Percentiles rank a stretch among this genome's conserved stretches.
phyloP scores from a whole-genome alignment of 2,888 invertebrate species.

The Hypselothyrea guttata region DNA sequence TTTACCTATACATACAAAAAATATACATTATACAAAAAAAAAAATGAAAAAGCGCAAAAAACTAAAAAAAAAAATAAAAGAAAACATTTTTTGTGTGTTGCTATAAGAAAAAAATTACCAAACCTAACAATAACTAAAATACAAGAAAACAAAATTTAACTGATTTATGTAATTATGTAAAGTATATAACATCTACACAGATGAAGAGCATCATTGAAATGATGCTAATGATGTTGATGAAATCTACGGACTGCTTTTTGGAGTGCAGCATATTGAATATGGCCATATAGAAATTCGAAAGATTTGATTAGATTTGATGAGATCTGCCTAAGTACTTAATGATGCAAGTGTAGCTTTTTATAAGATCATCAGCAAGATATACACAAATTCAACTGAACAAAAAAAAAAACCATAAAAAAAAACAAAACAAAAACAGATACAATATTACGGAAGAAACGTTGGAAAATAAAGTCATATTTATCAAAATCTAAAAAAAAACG shows the following conservation, averaged over 20 bases:
- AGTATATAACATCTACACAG: slow-evolving; percentile 17
- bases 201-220: slow-evolving; percentile 6
- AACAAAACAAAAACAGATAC: slow-evolving; percentile 15
- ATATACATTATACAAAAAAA: slow-evolving; percentile 21
- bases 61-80: slow-evolving; percentile 23
- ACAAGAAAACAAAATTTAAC: slow-evolving; percentile 26
- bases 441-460: slow-evolving; percentile 32
- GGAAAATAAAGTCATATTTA: slow-evolving; percentile 65
- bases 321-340: no score
- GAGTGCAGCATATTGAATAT: slow-evolving; percentile 56
- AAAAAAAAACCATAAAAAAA: slow-evolving; percentile 22
- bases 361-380: slow-evolving; percentile 29
- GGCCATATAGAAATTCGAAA: slow-evolving; percentile 30
- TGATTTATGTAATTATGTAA: slow-evolving; percentile 33
- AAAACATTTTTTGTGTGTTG: slow-evolving; percentile 40
- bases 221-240: slow-evolving; percentile 44
- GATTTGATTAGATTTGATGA: slow-evolving; percentile 19
- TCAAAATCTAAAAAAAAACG: slow-evolving; percentile 15
- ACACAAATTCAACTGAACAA: no score
- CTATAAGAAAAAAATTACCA: slow-evolving; percentile 19
- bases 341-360: slow-evolving; percentile 63
- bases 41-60: slow-evolving; percentile 22
- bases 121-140: slow-evolving; percentile 7
- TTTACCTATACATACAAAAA: slow-evolving; percentile 55
- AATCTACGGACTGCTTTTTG: slow-evolving; percentile 38